These are phyloP conservation scores for Myotis daubentonii DNA, from an alignment of 2,797 vertebrate species.

Conservation along the genomic window DNA sequence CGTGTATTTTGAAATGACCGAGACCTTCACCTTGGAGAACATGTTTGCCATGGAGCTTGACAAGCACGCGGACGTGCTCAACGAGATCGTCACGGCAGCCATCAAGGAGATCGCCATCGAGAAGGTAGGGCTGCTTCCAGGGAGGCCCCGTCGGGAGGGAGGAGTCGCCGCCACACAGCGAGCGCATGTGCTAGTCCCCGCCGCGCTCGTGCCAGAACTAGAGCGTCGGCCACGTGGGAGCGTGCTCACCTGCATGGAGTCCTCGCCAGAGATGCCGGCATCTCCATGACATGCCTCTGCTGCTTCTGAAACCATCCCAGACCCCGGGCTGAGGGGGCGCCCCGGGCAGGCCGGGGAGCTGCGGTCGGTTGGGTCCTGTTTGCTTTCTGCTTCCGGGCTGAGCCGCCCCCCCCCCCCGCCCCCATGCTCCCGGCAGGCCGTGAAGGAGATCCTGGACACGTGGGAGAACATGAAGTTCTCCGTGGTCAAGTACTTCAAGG, in stretches of 20 bases:
- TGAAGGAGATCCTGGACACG: slow-evolving; percentile 93
- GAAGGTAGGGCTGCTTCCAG: slow-evolving; percentile 86
- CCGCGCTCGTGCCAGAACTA: too few relatives aligned
- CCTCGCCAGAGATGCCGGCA: too few relatives aligned
- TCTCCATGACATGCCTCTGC: fast-evolving
- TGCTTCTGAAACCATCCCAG: too few relatives aligned
- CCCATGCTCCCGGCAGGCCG: slow-evolving; percentile 85
- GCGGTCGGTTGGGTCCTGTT: not conserved
- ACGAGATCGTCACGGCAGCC: slow-evolving; percentile 93
- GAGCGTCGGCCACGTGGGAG: too few relatives aligned
- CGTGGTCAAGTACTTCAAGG: slow-evolving; percentile 92
- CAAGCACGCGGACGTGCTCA: slow-evolving; percentile 89
- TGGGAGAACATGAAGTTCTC: slow-evolving; percentile 95
- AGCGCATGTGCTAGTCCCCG: too few relatives aligned
- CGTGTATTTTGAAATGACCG: slow-evolving; percentile 93
- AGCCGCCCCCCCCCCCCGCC: too few relatives aligned
- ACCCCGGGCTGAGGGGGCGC: not conserved
- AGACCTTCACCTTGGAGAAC: slow-evolving; percentile 95
- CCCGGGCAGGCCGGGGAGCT: not conserved
- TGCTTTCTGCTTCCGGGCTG: too few relatives aligned
- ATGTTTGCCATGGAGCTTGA: slow-evolving; percentile 98
- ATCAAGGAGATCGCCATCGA: slow-evolving; percentile 96
- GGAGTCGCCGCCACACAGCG: not conserved
- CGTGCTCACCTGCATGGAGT: too few relatives aligned
- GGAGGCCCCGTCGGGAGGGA: not conserved